Evolutionary conservation across 2,113 vertebrate genomes (phyloP).

Genomic region (Pachyramphus minor): DNA sequence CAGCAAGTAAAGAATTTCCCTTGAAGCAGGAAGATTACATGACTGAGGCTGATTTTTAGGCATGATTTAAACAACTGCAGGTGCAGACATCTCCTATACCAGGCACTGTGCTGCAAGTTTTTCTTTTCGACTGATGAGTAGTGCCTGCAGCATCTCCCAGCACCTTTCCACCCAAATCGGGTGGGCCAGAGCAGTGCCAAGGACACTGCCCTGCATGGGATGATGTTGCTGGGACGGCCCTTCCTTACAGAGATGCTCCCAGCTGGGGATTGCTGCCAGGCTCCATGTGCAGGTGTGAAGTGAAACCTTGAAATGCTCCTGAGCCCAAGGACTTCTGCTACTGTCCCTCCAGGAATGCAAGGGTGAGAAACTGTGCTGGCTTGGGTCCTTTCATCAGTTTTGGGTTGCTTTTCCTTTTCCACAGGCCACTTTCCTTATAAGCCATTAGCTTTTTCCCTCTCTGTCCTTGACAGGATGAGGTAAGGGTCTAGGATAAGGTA

Average conservation of each 20-base stretch:
- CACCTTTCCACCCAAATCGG: accelerated
- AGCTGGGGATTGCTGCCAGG: neutral
- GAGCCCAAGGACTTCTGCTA: neutral
- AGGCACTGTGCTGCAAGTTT: neutral
- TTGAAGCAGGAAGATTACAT: neutral
- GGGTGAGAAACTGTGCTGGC: neutral
- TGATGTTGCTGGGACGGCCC: neutral
- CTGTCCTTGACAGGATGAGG: neutral
- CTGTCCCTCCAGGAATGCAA: neutral
- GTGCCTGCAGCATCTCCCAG: neutral
- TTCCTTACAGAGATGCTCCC: neutral
- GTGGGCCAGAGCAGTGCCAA: neutral
- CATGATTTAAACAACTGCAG: neutral
- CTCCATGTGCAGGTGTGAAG: neutral
- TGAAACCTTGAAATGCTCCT: neutral
- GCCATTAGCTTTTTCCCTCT: neutral
- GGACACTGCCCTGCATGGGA: neutral
- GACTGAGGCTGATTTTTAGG: neutral
- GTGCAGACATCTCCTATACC: neutral
- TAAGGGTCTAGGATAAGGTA: neutral
- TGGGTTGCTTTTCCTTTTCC: neutral
- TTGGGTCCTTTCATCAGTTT: neutral
- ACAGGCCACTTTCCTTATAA: neutral
- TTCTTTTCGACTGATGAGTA: accelerated
- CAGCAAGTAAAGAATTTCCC: neutral